Evolutionary conservation across 2,888 invertebrate species (phyloP), one percentile per base, ranked within the genome.

Genomic region (Phyto melanocephala): DNA sequence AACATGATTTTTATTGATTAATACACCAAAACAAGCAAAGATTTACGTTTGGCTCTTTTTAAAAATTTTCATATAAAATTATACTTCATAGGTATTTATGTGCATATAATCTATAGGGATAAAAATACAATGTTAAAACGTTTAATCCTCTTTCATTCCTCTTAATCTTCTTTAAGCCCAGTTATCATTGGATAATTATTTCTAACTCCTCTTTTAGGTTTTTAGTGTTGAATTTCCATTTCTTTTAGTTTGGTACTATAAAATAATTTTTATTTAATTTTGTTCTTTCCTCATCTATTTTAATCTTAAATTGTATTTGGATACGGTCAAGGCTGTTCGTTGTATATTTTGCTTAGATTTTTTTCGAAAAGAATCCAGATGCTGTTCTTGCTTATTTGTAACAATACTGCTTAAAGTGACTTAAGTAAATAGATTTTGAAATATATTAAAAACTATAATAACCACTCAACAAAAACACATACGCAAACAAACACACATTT

Each of bases 301-400:
- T 37, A 54, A 68, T 52, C 37, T 62, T 13, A 80, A 60, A 40
- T 52, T 56, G 58, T 63, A 24, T 65, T 47, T 65, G 35, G 37
- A 1, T 63, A 65, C 58, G 77, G 81, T 77, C 81, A 81, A 81
- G 81, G 81, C 72, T 78, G 62, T 40, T 28, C 28, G 28, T n/a
- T 42, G 47, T 65, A 10, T 15, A 54, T 50, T 60, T 80, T 17
- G 52, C 7, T 33, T 20, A 68, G 76, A 7, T 42, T 70, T 70
- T 42, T n/a, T n/a, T n/a, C n/a, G n/a, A n/a, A 33, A 54, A 40
- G 42, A 42, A 54, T 10, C 4, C 67, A 68, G 37, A 68, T 74
- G 74, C 47, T 74, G n/a, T 63, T 37, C 17, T 33, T 50, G 28
- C 42, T 37, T 42, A 17, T 4, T 52, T 78, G 56, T 62, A 63